These are phyloP conservation scores for Oikopleura vanhoeffeni DNA, from an alignment of 23 tunicate genomes.

Conservation along the genomic window DNA sequence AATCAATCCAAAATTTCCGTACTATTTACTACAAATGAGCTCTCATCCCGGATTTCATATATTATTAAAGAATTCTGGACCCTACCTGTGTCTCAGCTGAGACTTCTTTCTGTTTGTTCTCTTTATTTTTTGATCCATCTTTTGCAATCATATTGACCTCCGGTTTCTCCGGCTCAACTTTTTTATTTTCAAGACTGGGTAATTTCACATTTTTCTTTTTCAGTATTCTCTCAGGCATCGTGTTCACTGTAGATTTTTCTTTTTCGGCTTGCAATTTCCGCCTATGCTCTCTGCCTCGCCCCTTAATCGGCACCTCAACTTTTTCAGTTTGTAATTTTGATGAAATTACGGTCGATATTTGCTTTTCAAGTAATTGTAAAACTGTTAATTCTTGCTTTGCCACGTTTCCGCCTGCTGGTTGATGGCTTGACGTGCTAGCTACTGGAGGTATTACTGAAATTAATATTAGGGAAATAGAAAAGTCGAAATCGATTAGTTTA, in stretches of 20 bases:
- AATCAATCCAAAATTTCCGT: too few species aligned
- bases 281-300: neutral
- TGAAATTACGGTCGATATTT: neutral
- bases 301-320: neutral
- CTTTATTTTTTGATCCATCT: neutral
- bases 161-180: neutral
- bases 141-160: neutral
- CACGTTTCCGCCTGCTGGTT: too few species aligned
- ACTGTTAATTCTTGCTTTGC: neutral
- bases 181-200: neutral
- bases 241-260: neutral
- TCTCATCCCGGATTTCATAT: too few species aligned
- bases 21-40: too few species aligned
- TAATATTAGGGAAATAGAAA: too few species aligned
- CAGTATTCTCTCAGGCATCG: neutral
- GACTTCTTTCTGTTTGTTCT: too few species aligned
- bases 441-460: too few species aligned
- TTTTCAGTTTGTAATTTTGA: neutral
- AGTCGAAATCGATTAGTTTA: too few species aligned
- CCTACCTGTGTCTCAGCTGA: too few species aligned
- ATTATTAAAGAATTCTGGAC: too few species aligned
- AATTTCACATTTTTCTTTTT: neutral
- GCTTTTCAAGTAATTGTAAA: neutral
- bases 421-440: too few species aligned
- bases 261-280: neutral